Evolutionary conservation across 2,113 vertebrate species (phyloP), one percentile per base, ranked within the genome.

Genomic region (Dicrurus megarhynchus): DNA sequence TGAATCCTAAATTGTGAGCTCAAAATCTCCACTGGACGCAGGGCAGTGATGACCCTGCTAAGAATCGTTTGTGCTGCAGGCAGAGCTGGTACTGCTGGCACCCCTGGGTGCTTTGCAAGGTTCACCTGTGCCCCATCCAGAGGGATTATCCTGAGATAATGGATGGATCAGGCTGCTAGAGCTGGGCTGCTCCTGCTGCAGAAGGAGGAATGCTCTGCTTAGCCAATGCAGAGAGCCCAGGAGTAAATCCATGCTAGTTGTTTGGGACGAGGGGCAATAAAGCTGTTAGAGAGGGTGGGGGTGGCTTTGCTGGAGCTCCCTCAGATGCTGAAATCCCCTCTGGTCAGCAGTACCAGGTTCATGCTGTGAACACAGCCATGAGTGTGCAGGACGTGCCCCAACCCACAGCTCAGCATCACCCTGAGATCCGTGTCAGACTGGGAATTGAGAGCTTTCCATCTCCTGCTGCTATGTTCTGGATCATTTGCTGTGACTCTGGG

Each of bases 401-500:
- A 4, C 7, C 73, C 60, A 22, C 37, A 67, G 56, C 56, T 70
- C 89, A 65, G 63, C 70, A 42, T 60, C 55, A 42, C 46, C 46
- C 41, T 11, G 32, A 76, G 85, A 23, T 26, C 11, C 0, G 0
- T 32, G 27, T 57, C 70, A 77, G 63, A 8, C 41, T 28, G 84
- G 46, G 67, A 23, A 13, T 46, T 6, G 67, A 80, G 33, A 78
- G 63, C 65, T 90, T 64, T 73, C 91, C 67, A 55, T 80, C 85
- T 89, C 84, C 67, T 4, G 1, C 57, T 73, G 23, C 10, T 50
- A 49, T 3, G 67, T 56, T 85, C 78, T 15, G 20, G 61, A 57
- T 65, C 84, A 41, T 88, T 94, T 77, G 63, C 64, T 94, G 10
- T 83, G 87, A 42, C 84, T 74, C 46, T 28, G 46, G 22, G 55